phyloP scores from a whole-genome alignment of 2,888 invertebrate genomes.

The Sialis fuliginosa region DNA sequence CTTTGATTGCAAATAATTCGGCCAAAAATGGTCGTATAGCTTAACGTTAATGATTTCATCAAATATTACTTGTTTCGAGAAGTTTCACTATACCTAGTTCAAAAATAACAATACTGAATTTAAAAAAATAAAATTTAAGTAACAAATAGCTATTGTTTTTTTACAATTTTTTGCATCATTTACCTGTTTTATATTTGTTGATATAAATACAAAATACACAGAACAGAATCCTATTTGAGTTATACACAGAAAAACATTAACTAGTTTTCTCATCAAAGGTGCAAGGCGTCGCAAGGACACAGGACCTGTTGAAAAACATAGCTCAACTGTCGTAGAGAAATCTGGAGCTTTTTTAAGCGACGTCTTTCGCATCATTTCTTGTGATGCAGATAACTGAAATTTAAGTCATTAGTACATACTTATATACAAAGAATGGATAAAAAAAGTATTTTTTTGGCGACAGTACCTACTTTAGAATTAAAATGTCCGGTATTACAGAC shows the following conservation, averaged over 20 bases:
- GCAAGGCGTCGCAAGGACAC: conserved; percentile 39
- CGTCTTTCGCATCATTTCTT: conserved; percentile 40
- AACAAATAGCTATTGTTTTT: too few relatives aligned
- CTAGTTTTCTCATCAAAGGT: conserved; percentile 42
- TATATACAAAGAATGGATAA: too few relatives aligned
- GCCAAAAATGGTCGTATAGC: too few relatives aligned
- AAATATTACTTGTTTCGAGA: not conserved
- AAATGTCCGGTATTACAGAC: too few relatives aligned
- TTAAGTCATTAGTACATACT: too few relatives aligned
- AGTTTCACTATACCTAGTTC: not conserved
- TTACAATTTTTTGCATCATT: conserved; percentile 5
- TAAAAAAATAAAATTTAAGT: too few relatives aligned
- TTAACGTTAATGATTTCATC: not conserved
- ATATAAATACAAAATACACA: conserved; percentile 90
- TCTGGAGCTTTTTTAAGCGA: conserved; percentile 41
- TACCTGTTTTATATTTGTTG: conserved; percentile 67
- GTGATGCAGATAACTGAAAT: conserved; percentile 45
- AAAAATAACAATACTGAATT: too few relatives aligned
- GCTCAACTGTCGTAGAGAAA: conserved; percentile 68
- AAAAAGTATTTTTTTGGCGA: too few relatives aligned
- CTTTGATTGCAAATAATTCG: too few relatives aligned
- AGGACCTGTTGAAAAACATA: conserved; percentile 65
- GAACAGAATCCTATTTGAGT: conserved; percentile 98
- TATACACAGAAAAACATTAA: conserved; percentile 76
- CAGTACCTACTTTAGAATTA: too few relatives aligned